Percentiles rank a stretch among this genome's conserved stretches.
Evolutionary conservation across 1,140 invertebrate genomes (phyloP).

Genomic region (Cephus cinctus): DNA sequence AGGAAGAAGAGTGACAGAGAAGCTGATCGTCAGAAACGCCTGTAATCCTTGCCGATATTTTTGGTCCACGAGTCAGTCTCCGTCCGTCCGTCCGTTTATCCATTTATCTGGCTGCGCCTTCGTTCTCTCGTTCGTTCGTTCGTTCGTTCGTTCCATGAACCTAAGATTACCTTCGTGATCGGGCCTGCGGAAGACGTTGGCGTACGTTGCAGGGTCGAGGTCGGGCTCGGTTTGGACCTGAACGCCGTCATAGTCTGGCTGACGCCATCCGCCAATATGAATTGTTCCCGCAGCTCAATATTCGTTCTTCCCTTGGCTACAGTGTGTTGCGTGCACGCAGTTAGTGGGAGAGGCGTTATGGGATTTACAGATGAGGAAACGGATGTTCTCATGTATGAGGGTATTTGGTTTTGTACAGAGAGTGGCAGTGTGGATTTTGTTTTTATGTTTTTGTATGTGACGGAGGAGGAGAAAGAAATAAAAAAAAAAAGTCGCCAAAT

Average conservation of each 20-base stretch:
- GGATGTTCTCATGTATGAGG: too few species aligned
- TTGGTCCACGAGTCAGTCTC: too few species aligned
- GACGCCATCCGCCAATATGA: conserved; percentile 96
- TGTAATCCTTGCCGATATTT: too few species aligned
- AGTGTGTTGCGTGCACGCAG: conserved; percentile 64
- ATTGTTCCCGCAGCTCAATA: conserved; percentile 97
- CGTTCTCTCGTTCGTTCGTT: too few species aligned
- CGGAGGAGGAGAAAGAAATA: conserved; percentile 10
- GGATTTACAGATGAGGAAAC: too few species aligned
- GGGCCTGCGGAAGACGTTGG: conserved; percentile 74
- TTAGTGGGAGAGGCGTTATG: conserved; percentile 47
- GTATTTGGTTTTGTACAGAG: conserved; percentile 22
- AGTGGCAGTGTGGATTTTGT: too few species aligned
- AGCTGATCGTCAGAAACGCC: too few species aligned
- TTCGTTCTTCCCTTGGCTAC: conserved; percentile 97
- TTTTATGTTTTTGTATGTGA: too few species aligned
- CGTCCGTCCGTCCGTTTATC: too few species aligned
- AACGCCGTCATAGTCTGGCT: conserved; percentile 97
- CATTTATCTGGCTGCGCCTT: too few species aligned
- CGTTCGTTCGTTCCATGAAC: too few species aligned
- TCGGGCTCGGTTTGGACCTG: conserved; percentile 81
- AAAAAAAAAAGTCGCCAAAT: conserved; percentile 15
- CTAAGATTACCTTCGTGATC: conserved; percentile 88
- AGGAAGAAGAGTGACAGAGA: too few species aligned
- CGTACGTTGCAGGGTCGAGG: conserved; percentile 66